Evolutionary conservation across 1,140 invertebrate genomes (phyloP).

Genomic region (Hylaeus anthracinus): DNA sequence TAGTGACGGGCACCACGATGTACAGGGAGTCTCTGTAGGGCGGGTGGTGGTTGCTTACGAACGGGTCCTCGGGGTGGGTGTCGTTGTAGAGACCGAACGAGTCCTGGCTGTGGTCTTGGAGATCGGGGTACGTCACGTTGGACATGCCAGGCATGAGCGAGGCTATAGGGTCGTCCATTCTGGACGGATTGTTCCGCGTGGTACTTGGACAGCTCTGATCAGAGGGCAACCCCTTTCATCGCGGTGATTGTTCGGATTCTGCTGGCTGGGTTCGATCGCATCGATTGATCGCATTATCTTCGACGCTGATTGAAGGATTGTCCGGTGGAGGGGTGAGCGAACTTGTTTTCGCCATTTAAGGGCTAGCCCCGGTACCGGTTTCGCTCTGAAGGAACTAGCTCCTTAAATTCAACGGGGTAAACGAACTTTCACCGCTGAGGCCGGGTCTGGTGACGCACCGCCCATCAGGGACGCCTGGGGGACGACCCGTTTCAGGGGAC

Average conservation of each 20-base stretch:
- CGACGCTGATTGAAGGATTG: neutral
- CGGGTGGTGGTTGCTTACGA: slow-evolving; percentile 8
- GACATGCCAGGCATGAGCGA: neutral
- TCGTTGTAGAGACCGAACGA: neutral
- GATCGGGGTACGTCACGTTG: slow-evolving; percentile 27
- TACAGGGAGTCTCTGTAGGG: slow-evolving; percentile 85
- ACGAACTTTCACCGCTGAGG: neutral
- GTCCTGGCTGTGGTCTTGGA: slow-evolving; percentile 1
- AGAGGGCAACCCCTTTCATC: neutral
- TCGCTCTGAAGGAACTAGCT: neutral
- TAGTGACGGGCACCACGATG: slow-evolving; percentile 89
- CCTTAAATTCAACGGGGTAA: neutral
- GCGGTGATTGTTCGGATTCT: neutral
- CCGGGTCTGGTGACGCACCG: no score
- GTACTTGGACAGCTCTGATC: neutral
- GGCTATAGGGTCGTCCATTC: neutral
- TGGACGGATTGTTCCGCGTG: neutral
- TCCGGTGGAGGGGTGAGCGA: neutral
- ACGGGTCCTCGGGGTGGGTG: neutral
- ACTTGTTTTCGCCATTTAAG: neutral
- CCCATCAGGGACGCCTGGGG: neutral
- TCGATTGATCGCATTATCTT: neutral
- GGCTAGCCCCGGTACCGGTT: neutral
- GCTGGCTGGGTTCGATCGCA: neutral
- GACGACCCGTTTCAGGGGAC: no score